These are phyloP conservation scores for Dendrocopos noguchii DNA, from an alignment of 2,113 vertebrate genomes.

Conservation along the genomic window DNA sequence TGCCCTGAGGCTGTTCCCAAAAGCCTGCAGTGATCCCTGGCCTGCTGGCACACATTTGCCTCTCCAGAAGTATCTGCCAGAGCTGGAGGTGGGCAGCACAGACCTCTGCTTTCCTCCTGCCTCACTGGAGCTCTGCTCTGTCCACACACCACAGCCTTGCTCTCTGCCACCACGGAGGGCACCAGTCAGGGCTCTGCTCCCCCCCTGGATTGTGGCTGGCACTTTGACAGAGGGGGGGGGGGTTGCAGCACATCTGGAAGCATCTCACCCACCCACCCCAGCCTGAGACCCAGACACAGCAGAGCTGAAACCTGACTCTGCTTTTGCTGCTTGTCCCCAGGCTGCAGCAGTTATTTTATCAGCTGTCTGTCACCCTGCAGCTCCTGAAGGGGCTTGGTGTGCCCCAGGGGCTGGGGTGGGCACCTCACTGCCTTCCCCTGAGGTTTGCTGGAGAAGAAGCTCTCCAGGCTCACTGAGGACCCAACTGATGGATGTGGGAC, in stretches of 20 bases:
- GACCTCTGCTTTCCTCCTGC: background rate
- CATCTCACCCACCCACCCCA: background rate
- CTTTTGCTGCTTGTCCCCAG: background rate
- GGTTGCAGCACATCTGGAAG: background rate
- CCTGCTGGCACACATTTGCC: background rate
- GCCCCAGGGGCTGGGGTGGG: rapidly evolving
- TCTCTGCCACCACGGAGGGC: background rate
- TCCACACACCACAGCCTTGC: rapidly evolving
- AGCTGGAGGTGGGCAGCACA: background rate
- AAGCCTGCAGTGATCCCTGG: background rate
- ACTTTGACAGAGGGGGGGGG: background rate
- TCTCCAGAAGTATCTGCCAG: rapidly evolving
- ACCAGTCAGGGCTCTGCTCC: background rate
- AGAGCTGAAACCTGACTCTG: background rate
- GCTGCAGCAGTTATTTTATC: background rate
- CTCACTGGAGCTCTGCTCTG: background rate
- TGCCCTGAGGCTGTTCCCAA: background rate
- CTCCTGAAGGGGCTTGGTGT: background rate
- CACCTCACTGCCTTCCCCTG: rapidly evolving
- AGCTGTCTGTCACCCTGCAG: background rate
- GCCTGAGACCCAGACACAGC: background rate
- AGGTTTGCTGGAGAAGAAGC: background rate
- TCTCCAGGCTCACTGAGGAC: background rate
- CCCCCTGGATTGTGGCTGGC: background rate
- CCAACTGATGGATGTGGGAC: background rate